A percentile compares a stretch with the other conserved stretches of the same genome.
Evolutionary conservation across 2,797 vertebrate genomes (phyloP).

Genomic region (Gymnopithys bicolor): DNA sequence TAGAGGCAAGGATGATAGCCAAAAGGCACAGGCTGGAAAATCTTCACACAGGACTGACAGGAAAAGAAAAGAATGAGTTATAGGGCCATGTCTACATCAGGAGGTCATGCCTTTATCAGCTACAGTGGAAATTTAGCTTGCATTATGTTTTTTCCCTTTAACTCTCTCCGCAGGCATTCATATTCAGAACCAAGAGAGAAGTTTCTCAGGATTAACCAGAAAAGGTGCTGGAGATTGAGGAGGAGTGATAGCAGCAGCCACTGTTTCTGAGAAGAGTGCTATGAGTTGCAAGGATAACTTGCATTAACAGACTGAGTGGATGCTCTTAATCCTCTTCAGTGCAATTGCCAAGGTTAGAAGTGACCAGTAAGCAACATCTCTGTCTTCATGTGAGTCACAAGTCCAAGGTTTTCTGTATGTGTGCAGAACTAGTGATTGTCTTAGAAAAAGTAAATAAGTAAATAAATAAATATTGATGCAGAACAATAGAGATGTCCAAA

Average conservation of each 20-base stretch:
- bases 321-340: background rate
- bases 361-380: background rate
- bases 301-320: background rate
- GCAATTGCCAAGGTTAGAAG: background rate
- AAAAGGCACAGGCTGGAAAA: background rate
- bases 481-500: background rate
- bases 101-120: background rate
- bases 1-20: background rate
- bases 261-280: background rate
- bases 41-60: background rate
- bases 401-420: background rate
- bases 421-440: background rate
- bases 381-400: background rate
- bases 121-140: background rate
- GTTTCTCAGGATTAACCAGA: background rate
- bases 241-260: background rate
- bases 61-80: background rate
- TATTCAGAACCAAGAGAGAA: background rate
- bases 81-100: background rate
- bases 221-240: background rate
- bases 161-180: background rate
- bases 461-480: fast-evolving
- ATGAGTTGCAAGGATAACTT: background rate
- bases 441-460: background rate
- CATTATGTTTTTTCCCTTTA: background rate